These are phyloP conservation scores for Xestia xanthographa DNA, from an alignment of 2,888 invertebrate species.

Conservation along the genomic window DNA sequence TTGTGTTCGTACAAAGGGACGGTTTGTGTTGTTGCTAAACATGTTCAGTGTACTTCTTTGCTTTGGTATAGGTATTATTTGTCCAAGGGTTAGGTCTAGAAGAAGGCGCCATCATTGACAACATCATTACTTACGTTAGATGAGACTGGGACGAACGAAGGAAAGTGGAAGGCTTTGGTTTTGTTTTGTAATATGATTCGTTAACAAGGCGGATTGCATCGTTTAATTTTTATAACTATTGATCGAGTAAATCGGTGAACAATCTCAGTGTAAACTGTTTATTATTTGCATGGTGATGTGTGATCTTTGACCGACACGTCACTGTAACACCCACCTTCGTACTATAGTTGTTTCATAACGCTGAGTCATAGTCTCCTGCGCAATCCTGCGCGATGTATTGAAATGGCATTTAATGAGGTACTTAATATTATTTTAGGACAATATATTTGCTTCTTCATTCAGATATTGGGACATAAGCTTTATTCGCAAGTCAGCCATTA, in stretches of 20 bases:
- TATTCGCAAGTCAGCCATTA: background rate
- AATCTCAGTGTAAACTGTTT: constrained; percentile 21
- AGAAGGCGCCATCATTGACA: background rate
- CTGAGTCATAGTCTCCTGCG: constrained; percentile 21
- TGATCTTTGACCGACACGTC: constrained; percentile 24
- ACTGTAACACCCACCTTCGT: background rate
- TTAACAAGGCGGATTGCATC: background rate
- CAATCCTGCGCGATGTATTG: background rate
- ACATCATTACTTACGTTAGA: background rate
- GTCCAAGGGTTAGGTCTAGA: background rate
- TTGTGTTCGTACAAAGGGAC: constrained; percentile 26
- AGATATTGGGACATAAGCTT: background rate
- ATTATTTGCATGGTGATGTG: constrained; percentile 13
- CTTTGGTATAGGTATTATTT: background rate
- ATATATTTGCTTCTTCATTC: background rate
- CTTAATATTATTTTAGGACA: background rate
- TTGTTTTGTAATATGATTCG: background rate
- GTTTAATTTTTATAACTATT: background rate
- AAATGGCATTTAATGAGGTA: background rate
- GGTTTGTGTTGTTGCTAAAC: constrained; percentile 28
- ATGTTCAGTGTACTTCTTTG: background rate
- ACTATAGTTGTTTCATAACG: background rate
- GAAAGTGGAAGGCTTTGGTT: too few relatives aligned
- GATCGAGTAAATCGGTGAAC: constrained; percentile 7
- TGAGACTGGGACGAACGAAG: too few relatives aligned